These are phyloP conservation scores for Pseudopleuronectes americanus DNA, from an alignment of 2,797 vertebrate species.

Conservation along the genomic window DNA sequence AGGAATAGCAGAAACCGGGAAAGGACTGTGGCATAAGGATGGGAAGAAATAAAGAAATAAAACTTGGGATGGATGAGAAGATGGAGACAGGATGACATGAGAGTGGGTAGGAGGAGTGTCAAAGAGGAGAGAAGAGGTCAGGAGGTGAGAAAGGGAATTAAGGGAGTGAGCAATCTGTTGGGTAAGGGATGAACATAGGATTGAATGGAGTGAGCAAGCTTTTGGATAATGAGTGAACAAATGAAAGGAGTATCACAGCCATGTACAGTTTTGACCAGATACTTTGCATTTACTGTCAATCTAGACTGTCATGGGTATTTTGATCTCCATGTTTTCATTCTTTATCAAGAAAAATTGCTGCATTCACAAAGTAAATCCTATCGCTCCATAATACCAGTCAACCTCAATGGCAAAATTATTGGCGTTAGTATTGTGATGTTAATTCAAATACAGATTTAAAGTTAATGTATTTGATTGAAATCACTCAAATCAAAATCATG, in stretches of 20 bases:
- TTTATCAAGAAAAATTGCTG: constrained; percentile 8
- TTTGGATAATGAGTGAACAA: constrained; percentile 24
- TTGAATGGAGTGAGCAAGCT: constrained; percentile 21
- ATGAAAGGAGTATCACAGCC: constrained; percentile 56
- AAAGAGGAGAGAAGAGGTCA: background rate
- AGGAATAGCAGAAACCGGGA: constrained; percentile 9
- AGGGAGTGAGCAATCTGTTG: constrained; percentile 25
- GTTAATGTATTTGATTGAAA: too few species aligned
- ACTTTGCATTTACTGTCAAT: background rate
- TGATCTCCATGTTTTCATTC: background rate
- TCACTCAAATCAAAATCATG: background rate
- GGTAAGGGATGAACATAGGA: constrained; percentile 26
- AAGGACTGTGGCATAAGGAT: background rate
- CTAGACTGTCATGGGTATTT: background rate
- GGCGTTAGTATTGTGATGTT: background rate
- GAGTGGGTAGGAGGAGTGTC: background rate
- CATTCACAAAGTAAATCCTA: constrained; percentile 33
- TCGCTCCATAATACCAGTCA: background rate
- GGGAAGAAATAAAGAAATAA: constrained; percentile 8
- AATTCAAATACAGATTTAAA: background rate
- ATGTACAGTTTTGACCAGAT: constrained; percentile 47
- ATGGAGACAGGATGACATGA: background rate
- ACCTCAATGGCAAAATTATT: constrained; percentile 9
- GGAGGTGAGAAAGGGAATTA: background rate
- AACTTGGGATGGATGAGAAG: constrained; percentile 19